These are phyloP conservation scores for Protosalanx chinensis DNA, from an alignment of 2,797 vertebrate species.

Conservation along the genomic window DNA sequence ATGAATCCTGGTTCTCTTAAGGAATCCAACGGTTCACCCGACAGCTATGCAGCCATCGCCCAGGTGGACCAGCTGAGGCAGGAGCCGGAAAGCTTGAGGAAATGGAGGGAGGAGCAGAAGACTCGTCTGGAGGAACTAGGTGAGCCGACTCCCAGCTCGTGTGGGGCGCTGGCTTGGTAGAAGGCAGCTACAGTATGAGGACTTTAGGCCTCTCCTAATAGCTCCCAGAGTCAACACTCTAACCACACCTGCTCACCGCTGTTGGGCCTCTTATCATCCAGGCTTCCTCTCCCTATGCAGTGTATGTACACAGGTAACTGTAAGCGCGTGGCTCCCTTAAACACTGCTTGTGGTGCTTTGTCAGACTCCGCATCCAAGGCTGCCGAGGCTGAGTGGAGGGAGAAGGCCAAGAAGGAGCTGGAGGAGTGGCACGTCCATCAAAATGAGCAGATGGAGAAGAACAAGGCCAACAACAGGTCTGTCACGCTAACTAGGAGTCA, in stretches of 20 bases:
- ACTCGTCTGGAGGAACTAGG: conserved; percentile 88
- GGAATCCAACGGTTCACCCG: conserved; percentile 85
- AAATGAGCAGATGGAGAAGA: conserved; percentile 96
- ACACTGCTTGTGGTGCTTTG: neutral
- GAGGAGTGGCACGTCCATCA: conserved; percentile 97
- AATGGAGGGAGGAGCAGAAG: conserved; percentile 97
- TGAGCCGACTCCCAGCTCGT: conserved; percentile 50
- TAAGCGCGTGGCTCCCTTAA: neutral
- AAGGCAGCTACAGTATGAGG: too few species aligned
- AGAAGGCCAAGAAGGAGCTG: conserved; percentile 94
- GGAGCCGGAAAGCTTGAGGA: conserved; percentile 95
- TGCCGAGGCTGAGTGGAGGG: conserved; percentile 90
- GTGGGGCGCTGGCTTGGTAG: too few species aligned
- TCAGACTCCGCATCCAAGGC: conserved; percentile 91
- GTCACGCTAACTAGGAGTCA: neutral
- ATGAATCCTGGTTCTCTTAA: conserved; percentile 48
- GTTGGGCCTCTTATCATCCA: neutral
- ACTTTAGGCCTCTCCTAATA: too few species aligned
- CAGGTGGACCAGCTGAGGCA: conserved; percentile 91
- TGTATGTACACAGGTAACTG: too few species aligned
- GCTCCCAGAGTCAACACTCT: too few species aligned
- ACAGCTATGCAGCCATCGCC: conserved; percentile 91
- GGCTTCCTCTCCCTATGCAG: neutral
- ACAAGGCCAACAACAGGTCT: conserved; percentile 94
- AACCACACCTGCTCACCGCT: too few species aligned